Evolutionary conservation across 2,797 vertebrate genomes (phyloP), one percentile per base, ranked within the genome.

Genomic region (Kryptopterus vitreolus): DNA sequence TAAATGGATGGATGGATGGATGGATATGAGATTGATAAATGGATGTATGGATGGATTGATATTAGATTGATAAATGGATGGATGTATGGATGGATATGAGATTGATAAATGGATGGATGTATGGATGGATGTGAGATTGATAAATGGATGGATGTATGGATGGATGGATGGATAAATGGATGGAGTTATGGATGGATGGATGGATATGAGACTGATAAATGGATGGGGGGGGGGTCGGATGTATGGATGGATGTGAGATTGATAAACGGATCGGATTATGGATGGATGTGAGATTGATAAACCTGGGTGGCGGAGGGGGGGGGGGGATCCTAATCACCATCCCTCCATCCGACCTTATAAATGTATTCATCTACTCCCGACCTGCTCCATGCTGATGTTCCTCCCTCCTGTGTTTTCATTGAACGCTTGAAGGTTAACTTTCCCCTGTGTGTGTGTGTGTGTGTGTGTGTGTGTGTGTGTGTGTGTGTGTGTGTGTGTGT

Each of bases 351-450:
- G 33, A 15, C 75, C 38, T 16, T 26, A 16, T 26, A 4, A 24
- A 26, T 11, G 22, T 16, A 65, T 71, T 22, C n/a, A 71, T 71
- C 55, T 2, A 8, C 29, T n/a, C 18, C 29, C 29, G 55, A n/a
- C 16, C 48, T 11, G 1, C 38, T 43, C 7, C 38, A 43, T 52
- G 22, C 53, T 57, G 53, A 11, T 29, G 50, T 50, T 22, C 0
- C 50, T 24, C 16, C 12, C 24, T 24, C 18, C 38, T 75, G 9
- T 69, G 3, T 46, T 57, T 38, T 70, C 33, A 61, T 38, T 31
- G 59, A 73, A 55, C 46, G 59, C 33, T 77, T 66, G 76, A 77
- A 77, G 72, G 58, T 43, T 78, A 59, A 66, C 63, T 77, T 55
- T 77, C 50, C 50, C 48, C 20, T n/a, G n/a, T n/a, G n/a, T n/a